These are phyloP conservation scores for Lissocephala sabroskyi DNA, from an alignment of 2,888 invertebrate genomes.

Conservation along the genomic window DNA sequence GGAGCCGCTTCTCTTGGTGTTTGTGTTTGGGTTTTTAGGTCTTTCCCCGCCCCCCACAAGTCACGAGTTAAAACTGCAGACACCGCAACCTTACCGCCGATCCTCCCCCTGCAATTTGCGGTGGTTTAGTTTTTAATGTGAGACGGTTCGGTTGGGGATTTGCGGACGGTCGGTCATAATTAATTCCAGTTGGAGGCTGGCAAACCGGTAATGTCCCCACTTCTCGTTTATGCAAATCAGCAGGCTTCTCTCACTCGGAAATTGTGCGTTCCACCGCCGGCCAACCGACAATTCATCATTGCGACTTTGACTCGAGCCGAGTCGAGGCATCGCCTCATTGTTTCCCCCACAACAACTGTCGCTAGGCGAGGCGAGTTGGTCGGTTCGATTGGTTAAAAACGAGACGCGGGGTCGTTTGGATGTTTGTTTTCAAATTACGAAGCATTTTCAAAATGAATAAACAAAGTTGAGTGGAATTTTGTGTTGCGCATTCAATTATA, in stretches of 20 bases:
- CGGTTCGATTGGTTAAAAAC: no score
- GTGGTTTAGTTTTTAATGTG: no score
- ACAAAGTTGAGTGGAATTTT: slow-evolving; percentile 26
- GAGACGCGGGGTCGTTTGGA: no score
- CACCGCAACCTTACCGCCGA: neutral
- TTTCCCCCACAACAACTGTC: no score
- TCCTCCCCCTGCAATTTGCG: neutral
- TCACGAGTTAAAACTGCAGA: no score
- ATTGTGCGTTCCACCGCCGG: no score
- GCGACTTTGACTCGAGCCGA: neutral
- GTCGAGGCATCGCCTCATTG: neutral
- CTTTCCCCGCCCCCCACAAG: no score
- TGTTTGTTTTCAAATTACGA: no score
- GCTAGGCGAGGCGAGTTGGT: no score
- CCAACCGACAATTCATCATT: slow-evolving; percentile 56
- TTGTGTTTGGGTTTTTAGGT: slow-evolving; percentile 58
- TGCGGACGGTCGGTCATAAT: slow-evolving; percentile 30
- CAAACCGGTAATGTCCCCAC: slow-evolving; percentile 58
- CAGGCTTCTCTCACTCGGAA: slow-evolving; percentile 53
- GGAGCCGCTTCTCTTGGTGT: slow-evolving; percentile 34
- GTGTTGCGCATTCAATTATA: slow-evolving; percentile 35
- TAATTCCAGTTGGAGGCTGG: slow-evolving; percentile 37
- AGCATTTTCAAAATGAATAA: slow-evolving; percentile 8
- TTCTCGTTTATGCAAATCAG: slow-evolving; percentile 59
- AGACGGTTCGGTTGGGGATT: no score